Percentiles rank a stretch among this genome's conserved stretches.
These are phyloP conservation scores for Ptilonorhynchus violaceus DNA, from an alignment of 2,113 vertebrate species.

Conservation along the genomic window DNA sequence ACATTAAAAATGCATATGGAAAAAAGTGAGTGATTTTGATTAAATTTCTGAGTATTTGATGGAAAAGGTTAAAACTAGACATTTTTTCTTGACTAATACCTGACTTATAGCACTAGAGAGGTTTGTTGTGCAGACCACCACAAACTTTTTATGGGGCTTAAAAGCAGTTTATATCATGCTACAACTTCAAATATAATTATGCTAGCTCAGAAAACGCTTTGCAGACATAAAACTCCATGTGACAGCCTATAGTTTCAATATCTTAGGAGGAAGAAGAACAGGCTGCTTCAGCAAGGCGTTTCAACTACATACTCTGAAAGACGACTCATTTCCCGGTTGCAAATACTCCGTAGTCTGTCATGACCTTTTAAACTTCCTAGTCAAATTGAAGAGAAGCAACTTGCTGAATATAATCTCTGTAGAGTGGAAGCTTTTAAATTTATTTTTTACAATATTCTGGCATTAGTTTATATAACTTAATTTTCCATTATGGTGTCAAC, in stretches of 20 bases:
- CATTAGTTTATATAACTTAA: not conserved
- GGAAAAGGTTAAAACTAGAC: constrained; percentile 12
- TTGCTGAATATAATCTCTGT: not conserved
- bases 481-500: not conserved
- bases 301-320: not conserved
- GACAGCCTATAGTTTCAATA: not conserved
- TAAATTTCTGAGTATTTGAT: constrained; percentile 9
- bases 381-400: not conserved
- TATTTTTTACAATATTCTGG: not conserved
- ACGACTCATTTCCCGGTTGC: not conserved
- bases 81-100: constrained; percentile 34
- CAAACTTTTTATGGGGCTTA: constrained; percentile 28
- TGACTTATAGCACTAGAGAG: not conserved
- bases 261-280: not conserved
- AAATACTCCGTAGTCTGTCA: not conserved
- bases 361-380: not conserved
- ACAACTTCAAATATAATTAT: constrained; percentile 14
- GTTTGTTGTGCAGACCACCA: constrained; percentile 16
- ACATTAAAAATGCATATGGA: constrained; percentile 11
- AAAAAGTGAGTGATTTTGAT: constrained; percentile 1
- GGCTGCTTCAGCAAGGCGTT: not conserved
- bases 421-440: not conserved
- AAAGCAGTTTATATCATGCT: constrained; percentile 27
- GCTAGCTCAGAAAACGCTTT: not conserved
- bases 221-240: not conserved